These are phyloP conservation scores for Drosophila mimica DNA, from an alignment of 2,888 invertebrate species.

Conservation along the genomic window DNA sequence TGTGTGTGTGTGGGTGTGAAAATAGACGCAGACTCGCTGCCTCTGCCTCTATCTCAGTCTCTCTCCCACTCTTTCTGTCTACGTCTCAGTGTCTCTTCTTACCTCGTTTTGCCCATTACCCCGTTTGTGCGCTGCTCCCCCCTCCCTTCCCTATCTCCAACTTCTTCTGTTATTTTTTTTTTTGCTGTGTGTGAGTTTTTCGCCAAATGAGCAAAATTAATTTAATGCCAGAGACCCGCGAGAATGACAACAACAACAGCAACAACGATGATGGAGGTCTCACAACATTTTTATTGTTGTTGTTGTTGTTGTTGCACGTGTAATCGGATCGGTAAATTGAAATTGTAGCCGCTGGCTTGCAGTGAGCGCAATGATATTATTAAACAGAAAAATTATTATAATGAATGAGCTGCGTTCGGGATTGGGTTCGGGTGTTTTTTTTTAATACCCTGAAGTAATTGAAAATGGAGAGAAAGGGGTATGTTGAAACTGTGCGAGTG, in stretches of 20 bases:
- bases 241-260: conserved; percentile 58
- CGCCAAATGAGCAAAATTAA: conserved; percentile 78
- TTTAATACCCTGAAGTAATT: conserved; percentile 3
- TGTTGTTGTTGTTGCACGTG: conserved; percentile 71
- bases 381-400: conserved; percentile 77
- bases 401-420: conserved; percentile 68
- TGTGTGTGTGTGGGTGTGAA: conserved; percentile 61
- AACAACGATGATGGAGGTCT: conserved; percentile 47
- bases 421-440: conserved; percentile 34
- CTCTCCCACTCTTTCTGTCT: conserved; percentile 19
- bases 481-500: background rate
- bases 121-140: conserved; percentile 5
- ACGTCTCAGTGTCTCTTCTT: conserved; percentile 35
- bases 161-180: background rate
- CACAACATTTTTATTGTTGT: conserved; percentile 55
- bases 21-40: conserved; percentile 61
- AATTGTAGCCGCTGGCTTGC: conserved; percentile 78
- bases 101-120: conserved; percentile 32
- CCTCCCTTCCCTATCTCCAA: background rate
- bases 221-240: conserved; percentile 72
- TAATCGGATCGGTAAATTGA: conserved; percentile 76
- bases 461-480: background rate
- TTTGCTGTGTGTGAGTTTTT: conserved; percentile 41
- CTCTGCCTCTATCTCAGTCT: conserved; percentile 35
- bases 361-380: conserved; percentile 80